These are phyloP conservation scores for Caenorhabditis sp. DNA, from an alignment of 2,888 invertebrate genomes.

Conservation along the genomic window DNA sequence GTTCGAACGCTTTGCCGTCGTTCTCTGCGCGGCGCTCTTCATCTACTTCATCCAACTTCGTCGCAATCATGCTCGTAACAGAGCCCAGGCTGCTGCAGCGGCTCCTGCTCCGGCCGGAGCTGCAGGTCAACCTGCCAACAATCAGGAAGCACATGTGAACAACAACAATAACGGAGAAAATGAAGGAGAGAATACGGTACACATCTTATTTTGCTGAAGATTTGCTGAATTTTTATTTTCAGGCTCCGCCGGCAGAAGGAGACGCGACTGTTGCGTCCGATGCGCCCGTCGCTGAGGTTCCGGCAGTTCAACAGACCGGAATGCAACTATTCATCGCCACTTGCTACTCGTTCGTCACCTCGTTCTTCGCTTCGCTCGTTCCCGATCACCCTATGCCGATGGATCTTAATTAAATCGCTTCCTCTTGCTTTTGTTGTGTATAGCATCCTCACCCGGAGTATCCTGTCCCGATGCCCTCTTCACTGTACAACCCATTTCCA, in stretches of 20 bases:
- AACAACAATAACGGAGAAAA: constrained; percentile 65
- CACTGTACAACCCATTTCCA: constrained; percentile 26
- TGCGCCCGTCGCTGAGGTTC: neutral
- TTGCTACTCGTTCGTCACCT: constrained; percentile 89
- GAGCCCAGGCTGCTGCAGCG: constrained; percentile 19
- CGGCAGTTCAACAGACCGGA: constrained; percentile 81
- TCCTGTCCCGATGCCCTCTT: constrained; percentile 28
- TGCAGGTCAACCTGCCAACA: constrained; percentile 18
- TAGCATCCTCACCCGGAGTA: constrained; percentile 2
- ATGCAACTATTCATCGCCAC: constrained; percentile 85
- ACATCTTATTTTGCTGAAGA: neutral
- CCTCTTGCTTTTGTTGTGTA: constrained; percentile 1
- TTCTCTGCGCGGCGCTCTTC: constrained; percentile 47
- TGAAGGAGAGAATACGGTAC: constrained; percentile 36
- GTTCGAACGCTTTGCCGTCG: constrained; percentile 61
- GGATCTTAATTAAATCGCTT: constrained; percentile 74
- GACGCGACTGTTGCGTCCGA: constrained; percentile 8
- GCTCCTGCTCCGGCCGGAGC: no score
- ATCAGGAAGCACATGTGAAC: constrained; percentile 46
- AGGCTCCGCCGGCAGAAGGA: constrained; percentile 19
- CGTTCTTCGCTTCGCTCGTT: constrained; percentile 93
- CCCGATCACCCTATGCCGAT: constrained; percentile 86
- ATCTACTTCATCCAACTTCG: constrained; percentile 59
- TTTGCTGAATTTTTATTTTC: constrained; percentile 1
- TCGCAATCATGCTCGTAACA: constrained; percentile 43